phyloP scores from a whole-genome alignment of 1,140 invertebrate species.

The Zaprionus lachaisei region DNA sequence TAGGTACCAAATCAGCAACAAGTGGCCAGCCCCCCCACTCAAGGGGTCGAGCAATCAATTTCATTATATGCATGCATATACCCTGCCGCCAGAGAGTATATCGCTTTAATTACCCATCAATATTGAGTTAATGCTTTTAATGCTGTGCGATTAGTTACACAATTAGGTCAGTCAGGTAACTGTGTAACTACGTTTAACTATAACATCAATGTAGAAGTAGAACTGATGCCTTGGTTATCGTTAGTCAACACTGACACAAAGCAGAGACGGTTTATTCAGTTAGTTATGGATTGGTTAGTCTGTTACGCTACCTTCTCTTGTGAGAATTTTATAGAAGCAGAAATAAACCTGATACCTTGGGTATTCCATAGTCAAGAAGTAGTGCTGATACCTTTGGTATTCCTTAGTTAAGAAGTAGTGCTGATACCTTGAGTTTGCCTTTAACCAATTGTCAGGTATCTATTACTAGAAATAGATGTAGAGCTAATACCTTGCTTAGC shows the following conservation, averaged over 20 bases:
- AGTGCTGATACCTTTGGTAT: no score
- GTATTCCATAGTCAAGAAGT: no score
- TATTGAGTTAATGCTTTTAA: background rate
- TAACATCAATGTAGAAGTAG: background rate
- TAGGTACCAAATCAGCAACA: conserved; percentile 34
- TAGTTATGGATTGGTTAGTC: no score
- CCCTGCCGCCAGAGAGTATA: background rate
- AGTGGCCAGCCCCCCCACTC: background rate
- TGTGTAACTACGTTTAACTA: background rate
- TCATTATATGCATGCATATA: background rate
- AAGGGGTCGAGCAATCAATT: background rate
- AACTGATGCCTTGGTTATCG: background rate
- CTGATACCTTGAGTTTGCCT: no score
- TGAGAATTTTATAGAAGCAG: no score
- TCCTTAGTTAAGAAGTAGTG: background rate
- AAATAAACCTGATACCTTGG: no score
- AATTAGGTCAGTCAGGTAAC: background rate
- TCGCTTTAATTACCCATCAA: background rate
- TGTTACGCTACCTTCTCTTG: no score
- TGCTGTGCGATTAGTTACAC: background rate
- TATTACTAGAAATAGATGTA: no score
- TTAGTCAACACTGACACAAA: no score
- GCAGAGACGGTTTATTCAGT: no score
- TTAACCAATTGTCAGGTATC: background rate
- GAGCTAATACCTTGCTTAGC: no score